Evolutionary conservation across 2,113 vertebrate genomes (phyloP), one percentile per base, ranked within the genome.

Genomic region (Gasterosteus nipponicus): DNA sequence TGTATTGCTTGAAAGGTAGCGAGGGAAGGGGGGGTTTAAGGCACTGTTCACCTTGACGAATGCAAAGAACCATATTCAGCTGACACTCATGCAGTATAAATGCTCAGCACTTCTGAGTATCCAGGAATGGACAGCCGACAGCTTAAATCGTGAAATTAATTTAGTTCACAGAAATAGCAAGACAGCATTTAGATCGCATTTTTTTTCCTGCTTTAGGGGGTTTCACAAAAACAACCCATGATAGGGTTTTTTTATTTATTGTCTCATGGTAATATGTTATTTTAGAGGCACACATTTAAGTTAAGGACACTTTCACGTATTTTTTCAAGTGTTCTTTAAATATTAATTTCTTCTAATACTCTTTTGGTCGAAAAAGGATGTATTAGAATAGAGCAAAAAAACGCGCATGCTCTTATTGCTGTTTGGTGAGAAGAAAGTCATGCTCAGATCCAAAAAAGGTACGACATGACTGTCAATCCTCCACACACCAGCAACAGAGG

Each of bases 191-290:
- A 5, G 33, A 33, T 33, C 39, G 33, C 22, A n/a, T 26, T 77
- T 60, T 70, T 62, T 26, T 26, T 26, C 22, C 22, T 26, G 22
- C 22, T 73, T 49, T 15, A 56, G 57, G 6, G 22, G 10, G 22
- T 14, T 56, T 76, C 35, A 59, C 67, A 75, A 68, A 74, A 68
- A 38, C 51, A 64, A 19, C 38, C 69, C 63, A 81, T 83, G 63
- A 47, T 44, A 44, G 42, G 12, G 42, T 44, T 44, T 74, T 66
- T 63, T 53, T n/a, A 44, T 54, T 56, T 19, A 26, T 64, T 15
- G 19, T 73, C 35, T 54, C 16, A 26, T 39, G 66, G 46, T 69
- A 56, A 35, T 67, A 14, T 65, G 47, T 69, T 35, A 64, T 73
- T 26, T 54, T 12, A 61, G 46, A 58, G 0, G 42, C 7, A n/a